phyloP scores from a whole-genome alignment of 2,888 invertebrate genomes.

The Abrostola tripartita region DNA sequence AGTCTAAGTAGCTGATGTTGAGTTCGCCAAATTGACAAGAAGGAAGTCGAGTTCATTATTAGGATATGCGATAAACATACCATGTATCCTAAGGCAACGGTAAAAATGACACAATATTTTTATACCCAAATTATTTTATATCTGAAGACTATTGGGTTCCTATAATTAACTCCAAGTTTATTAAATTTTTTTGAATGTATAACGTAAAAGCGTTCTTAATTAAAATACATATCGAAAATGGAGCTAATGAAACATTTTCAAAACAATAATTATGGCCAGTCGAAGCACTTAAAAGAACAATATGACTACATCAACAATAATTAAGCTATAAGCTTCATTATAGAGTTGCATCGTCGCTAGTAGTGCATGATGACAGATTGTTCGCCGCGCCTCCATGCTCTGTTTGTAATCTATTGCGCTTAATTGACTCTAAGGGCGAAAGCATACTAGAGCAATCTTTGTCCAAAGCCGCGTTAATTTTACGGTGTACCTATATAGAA shows the following conservation, averaged over 20 bases:
- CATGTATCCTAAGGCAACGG: no score
- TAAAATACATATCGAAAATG: not conserved
- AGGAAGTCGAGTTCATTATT: no score
- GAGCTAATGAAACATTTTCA: not conserved
- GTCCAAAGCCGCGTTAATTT: constrained; percentile 6
- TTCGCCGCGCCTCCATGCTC: constrained; percentile 20
- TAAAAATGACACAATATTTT: no score
- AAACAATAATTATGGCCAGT: not conserved
- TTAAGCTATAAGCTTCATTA: constrained; percentile 11
- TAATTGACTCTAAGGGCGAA: constrained; percentile 34
- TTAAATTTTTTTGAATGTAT: no score
- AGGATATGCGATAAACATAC: no score
- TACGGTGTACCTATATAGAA: not conserved
- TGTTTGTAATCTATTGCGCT: constrained; percentile 27
- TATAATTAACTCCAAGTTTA: no score
- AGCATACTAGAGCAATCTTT: constrained; percentile 21
- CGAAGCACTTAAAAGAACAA: not conserved
- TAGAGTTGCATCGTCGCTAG: constrained; percentile 19
- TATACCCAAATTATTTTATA: no score
- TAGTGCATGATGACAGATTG: constrained; percentile 44
- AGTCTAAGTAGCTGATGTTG: not conserved
- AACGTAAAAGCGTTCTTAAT: not conserved
- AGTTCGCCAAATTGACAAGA: no score
- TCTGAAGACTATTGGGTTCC: no score
- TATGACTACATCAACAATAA: not conserved